Percentiles rank a stretch among this genome's conserved stretches.
phyloP scores from a whole-genome alignment of 2,797 vertebrate genomes.

The Myotis findleyi region DNA sequence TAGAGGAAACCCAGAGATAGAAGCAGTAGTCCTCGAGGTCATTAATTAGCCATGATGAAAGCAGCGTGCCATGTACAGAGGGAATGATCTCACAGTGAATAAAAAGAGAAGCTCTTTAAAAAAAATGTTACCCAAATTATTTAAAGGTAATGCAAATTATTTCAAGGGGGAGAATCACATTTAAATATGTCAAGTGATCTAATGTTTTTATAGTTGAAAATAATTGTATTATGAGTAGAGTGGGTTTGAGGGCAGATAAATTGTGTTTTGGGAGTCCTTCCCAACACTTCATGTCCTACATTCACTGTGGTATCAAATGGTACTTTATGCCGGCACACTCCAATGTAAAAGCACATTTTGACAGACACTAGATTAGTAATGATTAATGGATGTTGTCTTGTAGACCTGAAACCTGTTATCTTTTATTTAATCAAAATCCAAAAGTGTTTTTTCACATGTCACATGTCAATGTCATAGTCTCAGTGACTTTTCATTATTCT shows the following conservation, averaged over 20 bases:
- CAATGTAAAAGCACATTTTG: conserved; percentile 41
- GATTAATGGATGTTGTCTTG: conserved; percentile 77
- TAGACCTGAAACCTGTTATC: conserved; percentile 55
- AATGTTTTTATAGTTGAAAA: conserved; percentile 32
- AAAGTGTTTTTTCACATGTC: conserved; percentile 44
- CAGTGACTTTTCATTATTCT: conserved; percentile 57
- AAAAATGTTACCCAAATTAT: neutral
- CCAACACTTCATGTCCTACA: neutral
- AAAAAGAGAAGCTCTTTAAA: neutral
- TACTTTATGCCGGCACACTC: conserved; percentile 61
- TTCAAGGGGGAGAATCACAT: neutral
- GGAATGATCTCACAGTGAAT: neutral
- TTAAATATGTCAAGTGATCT: neutral
- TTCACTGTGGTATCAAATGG: conserved; percentile 64
- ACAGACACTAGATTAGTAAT: conserved; percentile 61
- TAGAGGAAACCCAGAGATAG: neutral
- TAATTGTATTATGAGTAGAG: conserved; percentile 48
- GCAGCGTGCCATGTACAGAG: neutral
- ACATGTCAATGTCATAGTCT: conserved; percentile 26
- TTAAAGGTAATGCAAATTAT: neutral
- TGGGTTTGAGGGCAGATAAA: conserved; percentile 59
- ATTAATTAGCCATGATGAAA: neutral
- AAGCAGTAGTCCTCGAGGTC: neutral
- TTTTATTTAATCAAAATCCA: conserved; percentile 73
- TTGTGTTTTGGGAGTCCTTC: conserved; percentile 31